Base-by-base conservation (phyloP, 2,113 vertebrate species). In the Baryphthengus martii region DNA sequence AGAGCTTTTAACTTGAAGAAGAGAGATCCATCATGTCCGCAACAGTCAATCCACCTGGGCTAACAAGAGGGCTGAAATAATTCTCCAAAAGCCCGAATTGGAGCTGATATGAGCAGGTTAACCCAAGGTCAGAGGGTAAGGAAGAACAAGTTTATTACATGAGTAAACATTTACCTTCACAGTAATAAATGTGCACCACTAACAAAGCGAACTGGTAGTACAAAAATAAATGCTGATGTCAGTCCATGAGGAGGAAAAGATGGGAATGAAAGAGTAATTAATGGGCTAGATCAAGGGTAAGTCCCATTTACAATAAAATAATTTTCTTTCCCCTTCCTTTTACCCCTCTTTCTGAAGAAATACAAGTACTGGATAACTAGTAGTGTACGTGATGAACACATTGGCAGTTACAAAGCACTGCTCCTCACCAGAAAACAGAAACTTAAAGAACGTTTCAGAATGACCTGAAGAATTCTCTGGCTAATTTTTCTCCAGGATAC, bases 161-260 rank as follows among this genome's bases (percentile, higher is more conserved):
- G 31, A 91, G 93, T 96, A 96, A 97, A 93, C 90, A 89, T 97
- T 97, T 96, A 97, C 95, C 92, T 74, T 91, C 87, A 19, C 10
- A 0, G 90, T 91, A 94, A 63, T 67, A 86, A 95, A 94, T 1
- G 35, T 56, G 73, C 73, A 88, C 84, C 72, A 84, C 88, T 84
- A 93, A 93, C 37, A 45, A 81, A 91, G 39, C 11, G 56, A 96
- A 89, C 21, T 40, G 49, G 33, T 2, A 70, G 53, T 14, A 70
- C 68, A 88, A 91, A 95, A 95, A 96, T 86, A 96, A 89, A 89
- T 49, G 88, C 86, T 91, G 78, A 85, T 50, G 67, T 73, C 68
- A 91, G 85, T 39, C 78, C 67, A 85, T 90, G 67, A 89, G 52
- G 9, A 87, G 75, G 72, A 95, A 93, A 67, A 96, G 80, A 94